Conservation (phyloP, 2,113 vertebrate species). For the Redunca redunca region DNA sequence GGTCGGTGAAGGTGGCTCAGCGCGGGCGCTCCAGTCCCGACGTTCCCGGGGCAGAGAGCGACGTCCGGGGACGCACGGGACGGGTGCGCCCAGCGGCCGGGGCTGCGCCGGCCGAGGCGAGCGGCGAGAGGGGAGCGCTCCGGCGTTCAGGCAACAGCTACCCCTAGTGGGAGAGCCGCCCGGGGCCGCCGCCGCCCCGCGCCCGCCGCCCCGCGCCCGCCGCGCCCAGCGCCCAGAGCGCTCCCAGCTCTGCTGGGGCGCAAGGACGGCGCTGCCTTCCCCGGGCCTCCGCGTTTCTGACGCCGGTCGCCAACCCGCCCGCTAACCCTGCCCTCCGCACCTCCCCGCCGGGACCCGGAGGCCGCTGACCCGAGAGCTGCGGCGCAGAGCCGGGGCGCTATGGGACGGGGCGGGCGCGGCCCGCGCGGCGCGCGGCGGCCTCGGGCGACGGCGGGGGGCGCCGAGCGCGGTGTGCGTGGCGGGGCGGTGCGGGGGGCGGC, state of each 20-base stretch:
- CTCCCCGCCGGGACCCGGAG: neutral
- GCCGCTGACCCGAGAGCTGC: constrained; percentile 10
- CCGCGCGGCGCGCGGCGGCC: constrained; percentile 19
- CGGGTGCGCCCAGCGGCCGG: constrained; percentile 68
- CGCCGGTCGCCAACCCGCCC: neutral
- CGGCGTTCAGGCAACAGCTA: constrained; percentile 80
- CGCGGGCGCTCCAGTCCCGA: constrained; percentile 71
- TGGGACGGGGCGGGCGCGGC: constrained; percentile 66
- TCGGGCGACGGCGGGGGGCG: constrained; percentile 39
- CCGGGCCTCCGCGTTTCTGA: neutral
- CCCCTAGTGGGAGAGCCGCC: constrained; percentile 76
- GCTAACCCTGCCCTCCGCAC: constrained; percentile 1
- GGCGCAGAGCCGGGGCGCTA: neutral
- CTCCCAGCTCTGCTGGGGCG: neutral
- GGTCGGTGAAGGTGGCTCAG: constrained; percentile 58
- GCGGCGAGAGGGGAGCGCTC: constrained; percentile 63
- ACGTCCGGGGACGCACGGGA: constrained; percentile 74
- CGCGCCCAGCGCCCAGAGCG: neutral
- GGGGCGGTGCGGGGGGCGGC: constrained; percentile 66
- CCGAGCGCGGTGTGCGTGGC: constrained; percentile 60
- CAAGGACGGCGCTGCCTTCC: neutral
- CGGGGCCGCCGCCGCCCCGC: constrained; percentile 47
- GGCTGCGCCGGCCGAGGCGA: constrained; percentile 40
- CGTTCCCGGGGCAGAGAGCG: constrained; percentile 68
- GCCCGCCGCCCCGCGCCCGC: constrained; percentile 49